phyloP scores from a whole-genome alignment of 2,888 invertebrate species.

The Furcula furcula region DNA sequence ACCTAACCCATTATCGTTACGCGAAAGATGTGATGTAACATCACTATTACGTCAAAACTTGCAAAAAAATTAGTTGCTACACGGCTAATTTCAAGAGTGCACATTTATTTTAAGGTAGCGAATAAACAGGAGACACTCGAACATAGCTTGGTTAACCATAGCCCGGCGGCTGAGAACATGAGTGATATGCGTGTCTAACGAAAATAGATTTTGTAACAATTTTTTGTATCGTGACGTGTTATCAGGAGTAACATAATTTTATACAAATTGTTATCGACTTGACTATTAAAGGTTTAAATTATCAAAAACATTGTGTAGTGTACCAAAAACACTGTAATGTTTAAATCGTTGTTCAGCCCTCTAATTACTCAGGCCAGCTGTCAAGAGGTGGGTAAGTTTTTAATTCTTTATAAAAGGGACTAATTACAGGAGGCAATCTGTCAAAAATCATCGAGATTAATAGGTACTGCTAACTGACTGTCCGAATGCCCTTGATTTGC shows the following conservation, averaged over 20 bases:
- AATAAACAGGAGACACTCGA: slow-evolving; percentile 28
- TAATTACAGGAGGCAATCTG: slow-evolving; percentile 12
- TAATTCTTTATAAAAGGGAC: slow-evolving; percentile 22
- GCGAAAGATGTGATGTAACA: slow-evolving; percentile 8
- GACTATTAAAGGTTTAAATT: slow-evolving; percentile 49
- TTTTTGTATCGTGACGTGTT: slow-evolving; percentile 72
- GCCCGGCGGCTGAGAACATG: slow-evolving; percentile 64
- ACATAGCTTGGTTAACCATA: slow-evolving; percentile 37
- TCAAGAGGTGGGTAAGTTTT: slow-evolving; percentile 90
- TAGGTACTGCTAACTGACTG: too few species aligned
- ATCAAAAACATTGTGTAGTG: slow-evolving; percentile 51
- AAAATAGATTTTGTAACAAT: slow-evolving; percentile 76
- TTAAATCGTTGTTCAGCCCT: slow-evolving; percentile 83
- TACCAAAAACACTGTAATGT: slow-evolving; percentile 81
- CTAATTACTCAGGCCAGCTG: slow-evolving; percentile 85
- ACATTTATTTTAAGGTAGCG: slow-evolving; percentile 10
- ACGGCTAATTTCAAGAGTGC: slow-evolving; percentile 36
- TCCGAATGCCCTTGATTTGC: slow-evolving; percentile 61
- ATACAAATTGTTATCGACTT: slow-evolving; percentile 40
- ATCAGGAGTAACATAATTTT: slow-evolving; percentile 63
- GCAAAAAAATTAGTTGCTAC: slow-evolving; percentile 28
- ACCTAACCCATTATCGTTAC: not conserved
- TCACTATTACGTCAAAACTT: slow-evolving; percentile 46
- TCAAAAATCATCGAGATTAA: too few species aligned
- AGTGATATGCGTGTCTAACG: slow-evolving; percentile 66